Base-by-base conservation (phyloP, 2,113 vertebrate species). In the Oenanthe melanoleuca region DNA sequence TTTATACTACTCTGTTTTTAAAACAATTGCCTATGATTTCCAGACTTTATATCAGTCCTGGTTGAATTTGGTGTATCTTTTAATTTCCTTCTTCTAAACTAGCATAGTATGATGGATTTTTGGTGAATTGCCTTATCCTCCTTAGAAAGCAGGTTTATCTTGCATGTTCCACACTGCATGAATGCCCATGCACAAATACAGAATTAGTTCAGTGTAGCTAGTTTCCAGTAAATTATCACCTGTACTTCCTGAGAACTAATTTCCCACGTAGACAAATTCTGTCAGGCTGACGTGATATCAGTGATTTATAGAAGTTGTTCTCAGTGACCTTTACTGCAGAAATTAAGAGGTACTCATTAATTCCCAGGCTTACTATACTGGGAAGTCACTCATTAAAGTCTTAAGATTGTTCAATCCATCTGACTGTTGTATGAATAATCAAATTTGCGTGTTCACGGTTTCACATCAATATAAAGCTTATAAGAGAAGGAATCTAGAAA, bases 161-260 rank as follows among this genome's bases (percentile, higher is more conserved):
- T 56, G 11, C 6, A 9, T 19, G 4, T 47, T 50, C 37, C 38
- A 34, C 5, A 7, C 31, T 66, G 28, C 25, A 37, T 1, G 0
- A 47, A 37, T 73, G 49, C 6, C 11, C 38, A 74, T 8, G 33
- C 28, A 56, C 26, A 81, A 53, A 61, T 1, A 2, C 45, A 70
- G 21, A 81, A 70, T 26, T 19, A 78, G 8, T 25, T 70, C 47
- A 63, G 25, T 19, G 69, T 5, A 59, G 34, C 26, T 38, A 13
- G 14, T 71, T 85, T 74, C 49, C 57, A 72, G 70, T 64, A 87
- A 93, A 93, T 82, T 89, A 84, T 85, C 65, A 79, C 17, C 37
- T 78, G 44, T 38, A 42, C 20, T 79, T 84, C 29, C 57, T 78
- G 69, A 52, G 53, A 95, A 71, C 38, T 56, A 37, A 80, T 92